phyloP scores from a whole-genome alignment of 2,113 vertebrate species.

The Nerophis lumbriciformis region DNA sequence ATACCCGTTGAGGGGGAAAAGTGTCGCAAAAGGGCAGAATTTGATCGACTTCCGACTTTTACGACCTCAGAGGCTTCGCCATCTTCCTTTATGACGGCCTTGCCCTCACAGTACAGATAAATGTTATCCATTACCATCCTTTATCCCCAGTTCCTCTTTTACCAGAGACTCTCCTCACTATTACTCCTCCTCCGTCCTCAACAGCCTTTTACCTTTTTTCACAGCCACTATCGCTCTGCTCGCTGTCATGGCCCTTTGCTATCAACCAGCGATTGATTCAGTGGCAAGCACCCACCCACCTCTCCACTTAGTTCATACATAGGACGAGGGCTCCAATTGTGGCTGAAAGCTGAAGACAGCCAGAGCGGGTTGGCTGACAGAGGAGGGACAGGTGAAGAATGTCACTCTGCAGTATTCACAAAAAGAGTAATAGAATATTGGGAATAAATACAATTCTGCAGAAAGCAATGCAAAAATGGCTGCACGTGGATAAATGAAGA shows the following conservation, averaged over 20 bases:
- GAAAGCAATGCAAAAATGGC: too few relatives aligned
- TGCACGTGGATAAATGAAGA: too few relatives aligned
- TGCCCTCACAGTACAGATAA: conserved; percentile 40
- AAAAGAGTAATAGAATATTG: too few relatives aligned
- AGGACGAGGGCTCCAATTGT: conserved; percentile 43
- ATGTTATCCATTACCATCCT: conserved; percentile 36
- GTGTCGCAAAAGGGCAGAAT: background rate
- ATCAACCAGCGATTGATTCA: conserved; percentile 42
- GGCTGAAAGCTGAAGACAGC: conserved; percentile 49
- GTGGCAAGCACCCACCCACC: conserved; percentile 59
- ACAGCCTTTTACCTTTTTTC: conserved; percentile 24
- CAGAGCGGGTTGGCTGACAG: conserved; percentile 34
- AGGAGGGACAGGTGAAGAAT: conserved; percentile 2
- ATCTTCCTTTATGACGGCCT: conserved; percentile 34
- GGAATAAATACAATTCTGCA: too few relatives aligned
- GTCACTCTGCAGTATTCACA: too few relatives aligned
- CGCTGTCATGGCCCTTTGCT: conserved; percentile 51
- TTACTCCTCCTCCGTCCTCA: conserved; percentile 1
- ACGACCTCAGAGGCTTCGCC: conserved; percentile 8
- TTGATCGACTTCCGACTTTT: background rate
- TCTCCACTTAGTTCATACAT: conserved; percentile 59
- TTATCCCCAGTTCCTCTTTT: conserved; percentile 34
- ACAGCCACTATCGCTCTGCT: conserved; percentile 32
- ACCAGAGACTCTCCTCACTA: conserved; percentile 6
- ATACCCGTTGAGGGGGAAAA: background rate